Evolutionary conservation across 1,140 invertebrate genomes (phyloP), one percentile per base, ranked within the genome.

Genomic region (Euschistus heros): DNA sequence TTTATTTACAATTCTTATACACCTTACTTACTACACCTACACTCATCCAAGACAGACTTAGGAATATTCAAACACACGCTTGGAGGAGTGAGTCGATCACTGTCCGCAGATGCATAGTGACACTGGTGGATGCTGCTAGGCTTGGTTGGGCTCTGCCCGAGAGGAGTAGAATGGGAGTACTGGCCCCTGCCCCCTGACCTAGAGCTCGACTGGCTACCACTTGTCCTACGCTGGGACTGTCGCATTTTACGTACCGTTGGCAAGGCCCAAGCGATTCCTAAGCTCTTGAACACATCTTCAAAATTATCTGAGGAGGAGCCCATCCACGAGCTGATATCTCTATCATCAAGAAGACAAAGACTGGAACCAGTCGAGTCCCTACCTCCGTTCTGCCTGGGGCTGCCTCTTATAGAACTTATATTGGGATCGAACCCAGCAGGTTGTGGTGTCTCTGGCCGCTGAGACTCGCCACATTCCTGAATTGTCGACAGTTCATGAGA

Each of bases 251-350:
- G 37, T 7, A 63, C 27, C 0, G 66, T 67, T 10, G 62, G 24
- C 14, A 61, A n/a, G 14, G 66, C 66, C 66, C 66, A 67, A 2
- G 60, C 66, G 18, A 67, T 46, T 17, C 66, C 66, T 2, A 67
- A 18, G 54, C 63, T 67, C 15, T 27, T 30, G 33, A 67, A 67
- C 14, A 67, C 66, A 8, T 67, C 66, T 60, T 67, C 66, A 22
- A 67, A 46, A 15, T 59, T 20, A n/a, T 65, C 64, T 7, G 33
- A 37, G 15, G 64, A 59, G 15, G 27, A 37, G 14, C 42, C 63
- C 13, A 55, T 0, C 15, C 50, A 27, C 1, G 46, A 30, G n/a
- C 15, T 47, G 1, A 62, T 22, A 20, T 62, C 61, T 18, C 26
- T 62, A 8, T 62, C 61, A 24, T 42, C 44, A 3, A 62, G 30